These are phyloP conservation scores for Musca domestica DNA, from an alignment of 1,140 invertebrate species.

Conservation along the genomic window DNA sequence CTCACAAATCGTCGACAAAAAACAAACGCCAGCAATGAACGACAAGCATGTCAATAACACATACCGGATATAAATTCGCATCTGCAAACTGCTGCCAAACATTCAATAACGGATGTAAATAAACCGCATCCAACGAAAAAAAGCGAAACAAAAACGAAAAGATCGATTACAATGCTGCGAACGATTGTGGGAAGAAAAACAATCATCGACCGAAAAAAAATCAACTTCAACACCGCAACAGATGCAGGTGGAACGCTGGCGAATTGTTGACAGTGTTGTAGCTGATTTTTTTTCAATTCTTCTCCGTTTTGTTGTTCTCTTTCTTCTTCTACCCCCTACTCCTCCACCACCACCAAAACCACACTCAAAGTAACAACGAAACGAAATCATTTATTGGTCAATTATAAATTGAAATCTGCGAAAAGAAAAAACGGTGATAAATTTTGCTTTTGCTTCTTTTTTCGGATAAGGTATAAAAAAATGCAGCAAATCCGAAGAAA, in stretches of 20 bases:
- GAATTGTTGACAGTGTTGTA: no score
- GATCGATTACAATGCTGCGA: constrained; percentile 26
- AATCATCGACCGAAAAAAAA: constrained; percentile 7
- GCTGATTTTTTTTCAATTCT: background rate
- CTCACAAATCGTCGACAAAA: no score
- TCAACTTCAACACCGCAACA: constrained; percentile 2
- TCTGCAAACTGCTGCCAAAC: constrained; percentile 23
- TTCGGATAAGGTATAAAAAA: no score
- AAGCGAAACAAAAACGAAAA: background rate
- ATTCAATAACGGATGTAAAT: constrained; percentile 29
- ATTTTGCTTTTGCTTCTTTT: no score
- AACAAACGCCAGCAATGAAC: background rate
- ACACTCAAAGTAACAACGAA: no score
- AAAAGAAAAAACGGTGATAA: no score
- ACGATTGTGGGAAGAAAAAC: constrained; percentile 16
- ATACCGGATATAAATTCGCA: constrained; percentile 28
- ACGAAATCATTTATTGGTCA: no score
- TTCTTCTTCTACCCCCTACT: background rate
- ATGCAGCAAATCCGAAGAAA: no score
- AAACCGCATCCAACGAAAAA: constrained; percentile 15
- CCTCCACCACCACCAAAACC: no score
- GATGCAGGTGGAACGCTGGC: constrained; percentile 14
- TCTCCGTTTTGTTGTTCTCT: background rate
- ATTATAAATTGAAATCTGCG: no score
- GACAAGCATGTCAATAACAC: constrained; percentile 6